Evolutionary conservation across 2,888 invertebrate genomes (phyloP).

Genomic region (Carcina quercana): DNA sequence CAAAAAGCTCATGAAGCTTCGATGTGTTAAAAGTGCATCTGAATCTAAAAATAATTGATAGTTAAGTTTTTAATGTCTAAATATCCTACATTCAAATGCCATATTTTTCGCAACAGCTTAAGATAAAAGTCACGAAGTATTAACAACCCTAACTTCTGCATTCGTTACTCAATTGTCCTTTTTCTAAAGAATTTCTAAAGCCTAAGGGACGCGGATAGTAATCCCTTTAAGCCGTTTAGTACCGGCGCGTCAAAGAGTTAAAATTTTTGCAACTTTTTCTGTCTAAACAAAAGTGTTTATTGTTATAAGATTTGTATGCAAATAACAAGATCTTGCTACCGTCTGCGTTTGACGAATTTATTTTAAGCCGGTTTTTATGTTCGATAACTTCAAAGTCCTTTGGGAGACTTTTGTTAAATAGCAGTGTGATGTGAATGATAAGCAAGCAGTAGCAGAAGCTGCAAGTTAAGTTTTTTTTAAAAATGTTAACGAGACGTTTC

Average conservation of each 20-base stretch:
- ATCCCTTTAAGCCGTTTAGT: constrained; percentile 31
- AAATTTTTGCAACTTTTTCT: constrained; percentile 33
- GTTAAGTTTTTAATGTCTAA: too few species aligned
- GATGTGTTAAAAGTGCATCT: too few species aligned
- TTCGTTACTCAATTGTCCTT: constrained; percentile 22
- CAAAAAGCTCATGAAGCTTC: too few species aligned
- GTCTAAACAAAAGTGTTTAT: constrained; percentile 42
- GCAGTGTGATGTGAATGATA: too few species aligned
- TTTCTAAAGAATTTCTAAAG: constrained; percentile 19
- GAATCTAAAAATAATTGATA: too few species aligned
- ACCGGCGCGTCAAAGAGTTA: constrained; percentile 54
- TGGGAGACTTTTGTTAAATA: constrained; percentile 33
- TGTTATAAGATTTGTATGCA: constrained; percentile 62
- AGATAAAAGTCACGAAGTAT: constrained; percentile 5
- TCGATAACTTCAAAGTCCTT: constrained; percentile 32
- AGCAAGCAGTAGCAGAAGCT: too few species aligned
- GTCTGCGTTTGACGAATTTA: constrained; percentile 45
- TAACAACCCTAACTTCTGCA: too few species aligned
- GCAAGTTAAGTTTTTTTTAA: too few species aligned
- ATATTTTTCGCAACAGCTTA: too few species aligned
- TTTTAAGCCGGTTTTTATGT: constrained; percentile 31
- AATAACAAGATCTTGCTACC: constrained; percentile 71
- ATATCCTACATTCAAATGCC: too few species aligned
- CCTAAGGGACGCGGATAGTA: constrained; percentile 18
- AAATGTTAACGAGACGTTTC: too few species aligned